A percentile compares a stretch with the other conserved stretches of the same genome.
Conservation (phyloP, 2,888 invertebrate species). For the Anthrax anthrax region DNA sequence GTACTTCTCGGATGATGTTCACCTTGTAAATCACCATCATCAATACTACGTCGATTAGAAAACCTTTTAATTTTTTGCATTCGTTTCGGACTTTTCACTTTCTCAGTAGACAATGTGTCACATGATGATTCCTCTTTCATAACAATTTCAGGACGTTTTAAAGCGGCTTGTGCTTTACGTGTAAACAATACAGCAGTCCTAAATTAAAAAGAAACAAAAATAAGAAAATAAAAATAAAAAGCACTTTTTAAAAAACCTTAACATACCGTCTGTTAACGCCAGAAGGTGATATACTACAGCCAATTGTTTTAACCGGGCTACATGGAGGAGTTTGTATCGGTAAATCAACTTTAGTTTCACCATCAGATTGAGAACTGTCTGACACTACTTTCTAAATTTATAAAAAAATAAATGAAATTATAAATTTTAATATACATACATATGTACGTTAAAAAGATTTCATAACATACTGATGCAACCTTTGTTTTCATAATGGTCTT, state of each 20-base stretch:
- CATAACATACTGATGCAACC: constrained; percentile 21
- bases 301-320: constrained; percentile 30
- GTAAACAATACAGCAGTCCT: constrained; percentile 67
- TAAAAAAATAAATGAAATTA: background rate
- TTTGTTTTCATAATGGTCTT: constrained; percentile 29
- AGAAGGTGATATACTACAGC: constrained; percentile 31
- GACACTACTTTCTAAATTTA: constrained; percentile 12
- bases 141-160: constrained; percentile 28
- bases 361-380: constrained; percentile 31
- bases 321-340: constrained; percentile 31
- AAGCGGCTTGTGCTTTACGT: constrained; percentile 49
- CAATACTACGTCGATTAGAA: constrained; percentile 18
- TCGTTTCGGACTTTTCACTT: constrained; percentile 29
- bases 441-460: background rate
- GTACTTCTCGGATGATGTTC: constrained; percentile 7
- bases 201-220: constrained; percentile 1
- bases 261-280: constrained; percentile 33
- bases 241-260: background rate
- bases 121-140: constrained; percentile 16
- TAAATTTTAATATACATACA: background rate
- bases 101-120: constrained; percentile 15
- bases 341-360: constrained; percentile 19
- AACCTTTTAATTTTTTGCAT: constrained; percentile 24
- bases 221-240: background rate
- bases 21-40: constrained; percentile 11